phyloP scores from a whole-genome alignment of 2,113 vertebrate genomes.

The Lynx canadensis region DNA sequence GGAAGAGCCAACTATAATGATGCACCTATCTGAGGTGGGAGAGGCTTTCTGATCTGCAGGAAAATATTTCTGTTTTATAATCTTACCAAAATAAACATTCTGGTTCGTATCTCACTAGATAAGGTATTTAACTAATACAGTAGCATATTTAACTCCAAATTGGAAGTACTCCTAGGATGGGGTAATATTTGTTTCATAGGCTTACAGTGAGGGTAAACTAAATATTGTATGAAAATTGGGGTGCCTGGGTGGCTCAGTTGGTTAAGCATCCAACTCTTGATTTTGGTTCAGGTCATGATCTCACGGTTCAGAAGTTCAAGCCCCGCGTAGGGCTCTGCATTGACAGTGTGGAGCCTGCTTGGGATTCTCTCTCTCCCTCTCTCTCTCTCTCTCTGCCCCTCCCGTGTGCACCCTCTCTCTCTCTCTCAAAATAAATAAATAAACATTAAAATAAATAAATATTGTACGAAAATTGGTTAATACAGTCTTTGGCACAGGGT shows the following conservation, averaged over 20 bases:
- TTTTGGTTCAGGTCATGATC: no score
- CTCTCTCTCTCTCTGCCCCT: no score
- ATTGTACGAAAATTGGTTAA: neutral
- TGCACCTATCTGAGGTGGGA: neutral
- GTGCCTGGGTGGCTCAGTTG: no score
- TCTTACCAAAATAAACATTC: constrained; percentile 3
- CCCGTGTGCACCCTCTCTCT: no score
- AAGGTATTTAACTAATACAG: neutral
- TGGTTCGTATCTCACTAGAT: neutral
- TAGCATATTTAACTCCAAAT: neutral
- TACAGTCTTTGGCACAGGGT: neutral
- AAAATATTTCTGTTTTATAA: neutral
- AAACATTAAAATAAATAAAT: neutral
- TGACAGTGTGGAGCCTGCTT: no score
- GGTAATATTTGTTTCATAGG: neutral
- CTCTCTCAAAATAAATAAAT: no score
- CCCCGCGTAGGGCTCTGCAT: no score
- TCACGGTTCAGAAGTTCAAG: no score
- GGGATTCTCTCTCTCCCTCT: no score
- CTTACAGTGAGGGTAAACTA: neutral
- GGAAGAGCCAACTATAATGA: neutral
- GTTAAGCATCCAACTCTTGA: no score
- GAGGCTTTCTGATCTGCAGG: neutral
- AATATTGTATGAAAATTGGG: neutral
- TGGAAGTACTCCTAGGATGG: neutral